These are phyloP conservation scores for Anas platyrhynchos DNA, from an alignment of 2,113 vertebrate genomes.

Conservation along the genomic window DNA sequence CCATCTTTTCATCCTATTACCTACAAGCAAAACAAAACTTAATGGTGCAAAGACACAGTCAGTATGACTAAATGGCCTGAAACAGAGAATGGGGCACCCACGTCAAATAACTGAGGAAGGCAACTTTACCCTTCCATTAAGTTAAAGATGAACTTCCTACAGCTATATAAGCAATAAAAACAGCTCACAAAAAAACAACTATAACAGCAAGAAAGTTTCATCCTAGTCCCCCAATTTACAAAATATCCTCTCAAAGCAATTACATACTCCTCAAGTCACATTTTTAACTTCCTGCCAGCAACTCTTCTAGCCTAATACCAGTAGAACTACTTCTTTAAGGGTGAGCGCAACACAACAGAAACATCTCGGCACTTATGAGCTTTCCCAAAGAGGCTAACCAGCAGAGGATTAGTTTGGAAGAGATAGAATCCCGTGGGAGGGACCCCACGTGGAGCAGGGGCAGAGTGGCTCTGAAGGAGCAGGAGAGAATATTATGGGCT, in stretches of 20 bases:
- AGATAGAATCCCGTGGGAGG: too few relatives aligned
- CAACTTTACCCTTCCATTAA: not conserved
- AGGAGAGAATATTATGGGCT: too few relatives aligned
- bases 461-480: too few relatives aligned
- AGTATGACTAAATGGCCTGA: conserved; percentile 2
- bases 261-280: not conserved
- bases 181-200: not conserved
- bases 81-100: not conserved
- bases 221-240: not conserved
- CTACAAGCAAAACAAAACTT: not conserved
- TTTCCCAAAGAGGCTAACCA: not conserved
- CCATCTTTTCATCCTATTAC: not conserved
- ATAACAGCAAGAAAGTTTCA: not conserved
- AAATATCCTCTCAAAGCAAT: not conserved
- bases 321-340: not conserved
- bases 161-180: not conserved
- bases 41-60: not conserved
- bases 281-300: not conserved
- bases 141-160: not conserved
- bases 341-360: not conserved
- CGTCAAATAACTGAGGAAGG: not conserved
- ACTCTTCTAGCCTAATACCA: not conserved
- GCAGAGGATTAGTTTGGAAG: not conserved
- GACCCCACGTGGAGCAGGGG: too few relatives aligned
- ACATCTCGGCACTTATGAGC: not conserved